A percentile compares a stretch with the other conserved stretches of the same genome.
phyloP scores from a whole-genome alignment of 2,888 invertebrate genomes.

The Paralinhomoeus sp. region DNA sequence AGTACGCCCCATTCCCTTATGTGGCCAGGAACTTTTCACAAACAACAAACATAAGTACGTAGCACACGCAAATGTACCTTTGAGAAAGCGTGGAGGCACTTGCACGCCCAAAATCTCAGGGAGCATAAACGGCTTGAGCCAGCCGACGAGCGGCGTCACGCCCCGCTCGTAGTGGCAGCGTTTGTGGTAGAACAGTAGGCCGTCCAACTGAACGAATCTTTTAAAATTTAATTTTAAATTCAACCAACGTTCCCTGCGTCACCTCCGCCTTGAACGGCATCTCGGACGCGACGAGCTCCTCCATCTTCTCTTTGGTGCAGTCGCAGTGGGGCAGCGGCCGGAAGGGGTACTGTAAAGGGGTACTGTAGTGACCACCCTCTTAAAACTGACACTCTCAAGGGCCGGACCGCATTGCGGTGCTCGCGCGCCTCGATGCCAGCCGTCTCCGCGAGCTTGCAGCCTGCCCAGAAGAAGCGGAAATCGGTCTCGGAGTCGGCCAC shows the following conservation, averaged over 20 bases:
- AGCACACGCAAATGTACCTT: no score
- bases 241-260: not conserved
- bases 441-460: slow-evolving; percentile 46
- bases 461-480: slow-evolving; percentile 61
- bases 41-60: no score
- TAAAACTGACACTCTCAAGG: not conserved
- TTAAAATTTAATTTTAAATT: no score
- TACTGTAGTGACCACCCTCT: not conserved
- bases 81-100: slow-evolving; percentile 5
- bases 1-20: not conserved
- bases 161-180: slow-evolving; percentile 52
- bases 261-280: slow-evolving; percentile 2
- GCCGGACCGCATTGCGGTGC: not conserved
- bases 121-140: slow-evolving; percentile 43
- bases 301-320: slow-evolving; percentile 18
- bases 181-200: slow-evolving; percentile 70
- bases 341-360: slow-evolving; percentile 27
- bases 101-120: slow-evolving; percentile 15
- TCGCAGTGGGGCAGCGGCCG: slow-evolving; percentile 28
- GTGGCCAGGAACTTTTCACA: not conserved
- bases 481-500: slow-evolving; percentile 35
- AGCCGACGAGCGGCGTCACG: slow-evolving; percentile 61
- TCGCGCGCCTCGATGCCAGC: slow-evolving; percentile 25
- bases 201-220: slow-evolving; percentile 41
- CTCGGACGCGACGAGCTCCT: slow-evolving; percentile 8